Evolutionary conservation across 2,113 vertebrate genomes (phyloP).

Genomic region (Nibea coibor): DNA sequence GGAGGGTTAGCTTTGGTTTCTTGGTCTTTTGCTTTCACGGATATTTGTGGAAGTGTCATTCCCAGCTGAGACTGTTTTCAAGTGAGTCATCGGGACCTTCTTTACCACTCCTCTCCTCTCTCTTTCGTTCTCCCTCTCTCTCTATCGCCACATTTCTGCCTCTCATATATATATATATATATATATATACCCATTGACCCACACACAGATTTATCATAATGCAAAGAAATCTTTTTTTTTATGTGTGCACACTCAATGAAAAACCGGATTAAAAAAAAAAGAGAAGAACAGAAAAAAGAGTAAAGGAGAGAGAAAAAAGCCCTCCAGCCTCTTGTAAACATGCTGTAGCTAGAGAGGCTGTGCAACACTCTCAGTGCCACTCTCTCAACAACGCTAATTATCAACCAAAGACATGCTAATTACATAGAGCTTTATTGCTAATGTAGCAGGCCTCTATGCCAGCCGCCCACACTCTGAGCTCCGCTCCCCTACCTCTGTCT

Average conservation of each 20-base stretch:
- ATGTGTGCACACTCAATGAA: constrained; percentile 43
- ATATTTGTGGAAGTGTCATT: constrained; percentile 64
- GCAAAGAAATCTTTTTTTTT: constrained; percentile 14
- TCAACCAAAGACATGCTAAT: constrained; percentile 91
- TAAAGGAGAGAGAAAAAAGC: constrained; percentile 55
- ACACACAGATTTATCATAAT: constrained; percentile 35
- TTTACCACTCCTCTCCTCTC: constrained; percentile 39
- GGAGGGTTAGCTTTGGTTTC: constrained; percentile 42
- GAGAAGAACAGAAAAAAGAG: constrained; percentile 23
- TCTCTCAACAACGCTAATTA: constrained; percentile 91
- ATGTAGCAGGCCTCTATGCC: constrained; percentile 87
- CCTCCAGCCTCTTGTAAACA: constrained; percentile 85
- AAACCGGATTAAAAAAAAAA: constrained; percentile 37
- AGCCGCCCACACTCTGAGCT: constrained; percentile 83
- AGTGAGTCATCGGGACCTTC: constrained; percentile 67
- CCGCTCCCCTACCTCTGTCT: constrained; percentile 86
- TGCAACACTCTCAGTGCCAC: constrained; percentile 81
- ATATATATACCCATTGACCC: constrained; percentile 18
- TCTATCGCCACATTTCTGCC: constrained; percentile 4
- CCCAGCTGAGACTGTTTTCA: constrained; percentile 62
- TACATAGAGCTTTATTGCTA: constrained; percentile 91
- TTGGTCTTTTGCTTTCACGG: constrained; percentile 58
- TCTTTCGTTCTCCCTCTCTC: background rate
- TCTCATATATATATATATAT: constrained; percentile 6
- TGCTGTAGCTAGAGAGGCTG: constrained; percentile 82